Conservation (phyloP, 2,888 invertebrate genomes). For the Anoplius nigerrimus region DNA sequence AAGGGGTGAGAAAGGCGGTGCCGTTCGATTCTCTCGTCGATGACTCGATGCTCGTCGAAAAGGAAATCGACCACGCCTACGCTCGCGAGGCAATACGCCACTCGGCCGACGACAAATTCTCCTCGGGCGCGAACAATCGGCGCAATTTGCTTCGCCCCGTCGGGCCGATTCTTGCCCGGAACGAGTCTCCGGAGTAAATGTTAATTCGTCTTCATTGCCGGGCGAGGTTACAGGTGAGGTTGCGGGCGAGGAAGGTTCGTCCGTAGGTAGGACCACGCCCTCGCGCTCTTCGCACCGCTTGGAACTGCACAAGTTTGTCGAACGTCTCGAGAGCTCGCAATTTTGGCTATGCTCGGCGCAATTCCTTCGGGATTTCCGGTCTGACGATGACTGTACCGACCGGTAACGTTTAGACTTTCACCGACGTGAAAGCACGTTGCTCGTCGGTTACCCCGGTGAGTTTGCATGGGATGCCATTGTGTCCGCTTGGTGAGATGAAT, state of each 20-base stretch:
- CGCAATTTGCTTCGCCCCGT: conserved; percentile 20
- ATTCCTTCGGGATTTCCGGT: not conserved
- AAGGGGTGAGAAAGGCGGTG: not conserved
- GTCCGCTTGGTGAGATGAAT: no score
- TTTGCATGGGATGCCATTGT: conserved; percentile 33
- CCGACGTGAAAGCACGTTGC: conserved; percentile 6
- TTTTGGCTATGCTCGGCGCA: no score
- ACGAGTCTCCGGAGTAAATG: conserved; percentile 10
- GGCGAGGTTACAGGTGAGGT: not conserved
- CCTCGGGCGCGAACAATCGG: conserved; percentile 20
- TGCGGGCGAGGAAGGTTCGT: not conserved
- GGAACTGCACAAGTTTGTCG: not conserved
- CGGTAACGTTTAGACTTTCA: no score
- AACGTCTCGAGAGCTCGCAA: no score
- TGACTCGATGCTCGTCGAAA: not conserved
- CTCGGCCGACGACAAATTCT: conserved; percentile 30
- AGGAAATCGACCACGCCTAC: conserved; percentile 4
- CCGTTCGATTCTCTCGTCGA: not conserved
- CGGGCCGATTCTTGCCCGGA: not conserved
- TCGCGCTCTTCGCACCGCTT: not conserved
- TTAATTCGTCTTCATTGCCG: conserved; percentile 1
- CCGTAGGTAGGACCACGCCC: conserved; percentile 14
- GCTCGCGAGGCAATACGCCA: not conserved
- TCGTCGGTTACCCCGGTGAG: not conserved
- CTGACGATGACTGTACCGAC: no score